Evolutionary conservation across 2,113 vertebrate genomes (phyloP).

Genomic region (Sylvia atricapilla): DNA sequence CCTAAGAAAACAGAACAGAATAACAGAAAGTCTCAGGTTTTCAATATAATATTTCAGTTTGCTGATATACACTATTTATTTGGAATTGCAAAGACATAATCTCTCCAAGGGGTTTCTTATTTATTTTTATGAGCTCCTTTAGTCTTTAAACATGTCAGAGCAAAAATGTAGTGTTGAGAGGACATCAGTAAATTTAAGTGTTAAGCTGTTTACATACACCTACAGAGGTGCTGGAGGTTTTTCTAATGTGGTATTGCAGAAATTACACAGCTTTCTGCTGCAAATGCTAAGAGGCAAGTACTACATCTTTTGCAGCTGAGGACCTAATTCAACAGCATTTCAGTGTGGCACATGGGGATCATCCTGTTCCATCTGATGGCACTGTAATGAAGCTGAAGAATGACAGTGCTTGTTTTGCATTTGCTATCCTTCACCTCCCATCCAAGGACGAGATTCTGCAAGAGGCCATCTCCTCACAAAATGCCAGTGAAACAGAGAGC

Average conservation of each 20-base stretch:
- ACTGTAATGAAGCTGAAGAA: constrained; percentile 3
- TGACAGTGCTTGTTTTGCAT: background rate
- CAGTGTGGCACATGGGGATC: background rate
- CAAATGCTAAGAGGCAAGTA: background rate
- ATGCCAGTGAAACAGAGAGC: background rate
- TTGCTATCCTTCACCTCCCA: background rate
- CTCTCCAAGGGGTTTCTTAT: background rate
- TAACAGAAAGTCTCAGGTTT: background rate
- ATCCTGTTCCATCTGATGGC: background rate
- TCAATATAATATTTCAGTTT: background rate
- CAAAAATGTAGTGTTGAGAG: background rate
- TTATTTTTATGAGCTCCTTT: background rate
- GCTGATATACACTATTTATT: background rate
- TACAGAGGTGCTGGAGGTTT: background rate
- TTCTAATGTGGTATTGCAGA: background rate
- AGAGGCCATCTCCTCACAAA: background rate
- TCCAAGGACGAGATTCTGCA: background rate
- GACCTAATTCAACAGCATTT: background rate
- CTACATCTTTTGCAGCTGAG: background rate
- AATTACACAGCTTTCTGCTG: background rate
- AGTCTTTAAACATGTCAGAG: background rate
- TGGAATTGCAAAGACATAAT: background rate
- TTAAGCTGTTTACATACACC: background rate
- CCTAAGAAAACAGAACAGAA: background rate
- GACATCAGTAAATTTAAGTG: background rate